Conservation (phyloP, 2,888 invertebrate genomes). For the Archaeoteleia sp. region DNA sequence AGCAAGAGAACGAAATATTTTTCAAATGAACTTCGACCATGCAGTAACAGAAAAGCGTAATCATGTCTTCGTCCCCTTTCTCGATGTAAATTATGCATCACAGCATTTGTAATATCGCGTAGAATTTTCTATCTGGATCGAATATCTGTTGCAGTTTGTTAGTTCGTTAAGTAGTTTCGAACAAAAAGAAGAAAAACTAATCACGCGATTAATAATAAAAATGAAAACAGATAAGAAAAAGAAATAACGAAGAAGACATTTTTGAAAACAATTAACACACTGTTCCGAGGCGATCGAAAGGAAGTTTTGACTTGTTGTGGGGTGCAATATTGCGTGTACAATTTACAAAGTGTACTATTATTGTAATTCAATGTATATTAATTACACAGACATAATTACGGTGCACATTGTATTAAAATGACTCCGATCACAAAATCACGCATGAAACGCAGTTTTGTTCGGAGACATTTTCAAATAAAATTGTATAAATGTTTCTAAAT, state of each 20-base stretch:
- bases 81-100: conserved; percentile 46
- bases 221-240: conserved; percentile 2
- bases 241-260: conserved; percentile 36
- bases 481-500: conserved; percentile 74
- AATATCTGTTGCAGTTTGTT: conserved; percentile 48
- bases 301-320: conserved; percentile 51
- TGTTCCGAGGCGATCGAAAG: conserved; percentile 56
- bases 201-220: conserved; percentile 1
- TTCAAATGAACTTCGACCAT: conserved; percentile 42
- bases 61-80: conserved; percentile 38
- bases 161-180: conserved; percentile 50
- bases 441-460: conserved; percentile 18
- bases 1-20: conserved; percentile 27
- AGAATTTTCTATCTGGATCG: conserved; percentile 48
- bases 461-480: conserved; percentile 44
- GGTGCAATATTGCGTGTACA: conserved; percentile 67
- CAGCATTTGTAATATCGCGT: conserved; percentile 45
- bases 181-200: too few relatives aligned
- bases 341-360: conserved; percentile 69
- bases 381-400: conserved; percentile 57
- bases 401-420: conserved; percentile 51
- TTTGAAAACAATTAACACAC: conserved; percentile 57
- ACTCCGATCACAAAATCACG: conserved; percentile 32
- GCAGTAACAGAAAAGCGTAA: conserved; percentile 32
- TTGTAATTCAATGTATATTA: conserved; percentile 72